Evolutionary conservation across 2,888 invertebrate genomes (phyloP).

Genomic region (Julus scanicus): DNA sequence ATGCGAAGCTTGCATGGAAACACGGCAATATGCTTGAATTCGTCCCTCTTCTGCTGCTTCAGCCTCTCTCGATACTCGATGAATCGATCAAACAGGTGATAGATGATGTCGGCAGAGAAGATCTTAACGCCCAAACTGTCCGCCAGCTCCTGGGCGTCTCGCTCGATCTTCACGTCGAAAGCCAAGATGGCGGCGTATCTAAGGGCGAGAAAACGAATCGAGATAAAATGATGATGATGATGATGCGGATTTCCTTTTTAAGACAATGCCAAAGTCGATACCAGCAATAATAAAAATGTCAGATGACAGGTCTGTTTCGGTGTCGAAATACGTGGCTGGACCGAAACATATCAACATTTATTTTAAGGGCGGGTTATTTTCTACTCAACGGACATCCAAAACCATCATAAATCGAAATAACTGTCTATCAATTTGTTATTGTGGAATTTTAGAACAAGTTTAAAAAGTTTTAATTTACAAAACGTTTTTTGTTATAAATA

Average conservation of each 20-base stretch:
- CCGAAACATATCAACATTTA: too few relatives aligned
- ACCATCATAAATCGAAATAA: too few relatives aligned
- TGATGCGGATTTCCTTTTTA: not conserved
- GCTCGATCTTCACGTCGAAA: slow-evolving; percentile 99
- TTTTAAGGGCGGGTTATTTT: too few relatives aligned
- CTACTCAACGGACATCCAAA: too few relatives aligned
- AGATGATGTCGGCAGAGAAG: slow-evolving; percentile 98
- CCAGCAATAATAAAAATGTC: not conserved
- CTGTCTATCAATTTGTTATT: too few relatives aligned
- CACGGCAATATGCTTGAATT: slow-evolving; percentile 96
- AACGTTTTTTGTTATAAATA: too few relatives aligned
- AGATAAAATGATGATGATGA: too few relatives aligned
- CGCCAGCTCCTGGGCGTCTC: slow-evolving; percentile 97
- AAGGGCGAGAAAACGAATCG: slow-evolving; percentile 59
- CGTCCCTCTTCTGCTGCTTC: slow-evolving; percentile 89
- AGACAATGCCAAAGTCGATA: not conserved
- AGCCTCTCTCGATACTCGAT: slow-evolving; percentile 91
- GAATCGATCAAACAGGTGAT: slow-evolving; percentile 99
- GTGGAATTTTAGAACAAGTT: too few relatives aligned
- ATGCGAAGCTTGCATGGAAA: slow-evolving; percentile 95
- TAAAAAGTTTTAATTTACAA: too few relatives aligned
- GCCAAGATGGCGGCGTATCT: slow-evolving; percentile 97
- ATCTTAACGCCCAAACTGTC: slow-evolving; percentile 93
- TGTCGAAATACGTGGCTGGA: too few relatives aligned
- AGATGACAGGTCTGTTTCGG: too few relatives aligned